Evolutionary conservation across 1,140 invertebrate genomes (phyloP).

Genomic region (Calephelis nemesis): DNA sequence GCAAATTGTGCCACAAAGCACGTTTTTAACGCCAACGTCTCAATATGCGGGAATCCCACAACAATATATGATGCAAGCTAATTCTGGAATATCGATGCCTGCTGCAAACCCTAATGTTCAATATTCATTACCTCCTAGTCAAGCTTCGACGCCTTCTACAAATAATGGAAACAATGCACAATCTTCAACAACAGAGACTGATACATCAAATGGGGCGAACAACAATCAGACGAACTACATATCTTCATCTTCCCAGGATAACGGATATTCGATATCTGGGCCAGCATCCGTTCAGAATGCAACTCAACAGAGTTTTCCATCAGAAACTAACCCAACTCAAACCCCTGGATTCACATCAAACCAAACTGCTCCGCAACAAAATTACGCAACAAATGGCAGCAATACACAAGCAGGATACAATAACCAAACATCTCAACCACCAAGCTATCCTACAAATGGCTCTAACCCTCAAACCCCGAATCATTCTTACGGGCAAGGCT

Average conservation of each 20-base stretch:
- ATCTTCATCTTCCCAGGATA: conserved; percentile 62
- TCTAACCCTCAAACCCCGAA: conserved; percentile 44
- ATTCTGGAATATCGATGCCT: conserved; percentile 53
- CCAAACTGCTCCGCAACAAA: conserved; percentile 45
- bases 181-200: conserved; percentile 43
- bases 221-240: conserved; percentile 61
- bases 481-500: conserved; percentile 42
- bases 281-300: conserved; percentile 44
- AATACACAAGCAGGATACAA: conserved; percentile 46
- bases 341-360: conserved; percentile 43
- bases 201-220: conserved; percentile 43
- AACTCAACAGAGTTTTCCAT: conserved; percentile 49
- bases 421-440: conserved; percentile 48
- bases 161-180: conserved; percentile 52
- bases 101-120: conserved; percentile 51
- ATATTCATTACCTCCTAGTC: conserved; percentile 52
- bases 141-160: conserved; percentile 39
- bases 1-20: conserved; percentile 58
- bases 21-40: conserved; percentile 55
- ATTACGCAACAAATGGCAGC: conserved; percentile 50
- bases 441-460: conserved; percentile 50
- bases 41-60: conserved; percentile 58
- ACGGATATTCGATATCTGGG: conserved; percentile 42
- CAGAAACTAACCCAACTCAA: conserved; percentile 45
- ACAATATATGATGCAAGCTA: conserved; percentile 65